These are phyloP conservation scores for Ceratotherium simum DNA, from an alignment of 2,113 vertebrate species.

Conservation along the genomic window DNA sequence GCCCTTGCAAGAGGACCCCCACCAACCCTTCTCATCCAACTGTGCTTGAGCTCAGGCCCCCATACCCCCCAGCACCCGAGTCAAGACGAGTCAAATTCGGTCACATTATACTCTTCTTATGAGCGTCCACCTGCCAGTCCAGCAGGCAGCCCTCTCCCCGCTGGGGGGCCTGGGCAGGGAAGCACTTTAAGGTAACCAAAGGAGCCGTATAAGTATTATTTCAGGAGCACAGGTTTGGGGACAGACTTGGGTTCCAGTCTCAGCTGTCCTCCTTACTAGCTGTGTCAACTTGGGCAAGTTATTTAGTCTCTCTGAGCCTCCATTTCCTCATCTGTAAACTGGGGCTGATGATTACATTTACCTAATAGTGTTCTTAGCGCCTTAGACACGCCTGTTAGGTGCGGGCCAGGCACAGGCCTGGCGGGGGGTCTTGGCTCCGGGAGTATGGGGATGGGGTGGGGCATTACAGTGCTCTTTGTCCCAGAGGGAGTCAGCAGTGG, in stretches of 20 bases:
- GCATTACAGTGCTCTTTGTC: not conserved
- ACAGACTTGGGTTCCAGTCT: not conserved
- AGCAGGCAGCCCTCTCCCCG: not conserved
- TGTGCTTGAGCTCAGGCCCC: not conserved
- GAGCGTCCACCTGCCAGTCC: rapidly evolving
- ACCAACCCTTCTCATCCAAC: not conserved
- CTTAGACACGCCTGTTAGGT: not conserved
- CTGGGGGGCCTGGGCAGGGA: not conserved
- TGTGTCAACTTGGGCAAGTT: not conserved
- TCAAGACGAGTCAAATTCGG: not conserved
- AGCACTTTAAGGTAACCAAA: too few relatives aligned
- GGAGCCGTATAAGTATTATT: not conserved
- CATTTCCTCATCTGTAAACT: not conserved
- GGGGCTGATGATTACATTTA: not conserved
- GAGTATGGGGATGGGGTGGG: rapidly evolving
- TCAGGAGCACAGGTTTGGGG: not conserved
- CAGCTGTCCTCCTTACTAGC: not conserved
- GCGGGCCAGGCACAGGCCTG: not conserved
- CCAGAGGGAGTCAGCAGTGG: not conserved
- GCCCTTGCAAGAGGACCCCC: not conserved
- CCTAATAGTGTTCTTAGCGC: not conserved
- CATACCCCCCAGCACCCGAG: rapidly evolving
- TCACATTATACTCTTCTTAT: rapidly evolving
- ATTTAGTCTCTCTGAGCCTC: not conserved
- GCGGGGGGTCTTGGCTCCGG: rapidly evolving